phyloP scores from a whole-genome alignment of 1,140 invertebrate genomes.

The Neelides sp. region DNA sequence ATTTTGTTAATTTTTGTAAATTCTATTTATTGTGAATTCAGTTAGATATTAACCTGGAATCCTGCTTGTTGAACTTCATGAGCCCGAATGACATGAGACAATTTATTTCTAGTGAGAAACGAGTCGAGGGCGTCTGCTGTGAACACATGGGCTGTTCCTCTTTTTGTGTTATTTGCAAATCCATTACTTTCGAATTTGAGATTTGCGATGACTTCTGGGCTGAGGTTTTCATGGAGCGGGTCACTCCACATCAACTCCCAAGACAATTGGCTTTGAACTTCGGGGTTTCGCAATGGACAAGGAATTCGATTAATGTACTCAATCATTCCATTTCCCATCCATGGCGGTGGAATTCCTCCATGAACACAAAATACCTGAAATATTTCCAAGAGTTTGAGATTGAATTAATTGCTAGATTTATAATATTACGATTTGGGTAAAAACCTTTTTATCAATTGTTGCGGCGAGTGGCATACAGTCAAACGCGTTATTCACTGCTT shows the following conservation, averaged over 20 bases:
- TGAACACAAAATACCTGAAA: constrained; percentile 57
- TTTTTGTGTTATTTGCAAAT: constrained; percentile 51
- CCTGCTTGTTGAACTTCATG: constrained; percentile 58
- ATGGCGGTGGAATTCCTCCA: constrained; percentile 57
- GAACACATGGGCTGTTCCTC: constrained; percentile 60
- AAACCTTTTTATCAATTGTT: constrained; percentile 51
- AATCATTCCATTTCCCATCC: constrained; percentile 41
- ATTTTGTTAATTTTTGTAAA: background rate
- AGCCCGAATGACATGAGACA: constrained; percentile 55
- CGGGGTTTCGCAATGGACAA: constrained; percentile 47
- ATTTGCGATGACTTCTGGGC: constrained; percentile 40
- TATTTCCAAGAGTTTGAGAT: constrained; percentile 10
- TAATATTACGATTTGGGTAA: constrained; percentile 8
- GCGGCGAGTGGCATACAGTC: constrained; percentile 57
- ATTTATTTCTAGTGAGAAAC: constrained; percentile 49
- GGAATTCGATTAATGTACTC: constrained; percentile 49
- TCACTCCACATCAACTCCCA: constrained; percentile 72
- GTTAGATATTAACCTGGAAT: constrained; percentile 45
- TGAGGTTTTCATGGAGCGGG: constrained; percentile 39
- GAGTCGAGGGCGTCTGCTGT: constrained; percentile 49
- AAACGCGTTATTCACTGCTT: constrained; percentile 53
- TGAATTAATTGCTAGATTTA: too few relatives aligned
- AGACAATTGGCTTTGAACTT: constrained; percentile 49
- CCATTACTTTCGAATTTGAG: constrained; percentile 48
- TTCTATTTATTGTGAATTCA: background rate